Base-by-base conservation (phyloP, 1,140 invertebrate species). In the Drosophila ogumai region DNA sequence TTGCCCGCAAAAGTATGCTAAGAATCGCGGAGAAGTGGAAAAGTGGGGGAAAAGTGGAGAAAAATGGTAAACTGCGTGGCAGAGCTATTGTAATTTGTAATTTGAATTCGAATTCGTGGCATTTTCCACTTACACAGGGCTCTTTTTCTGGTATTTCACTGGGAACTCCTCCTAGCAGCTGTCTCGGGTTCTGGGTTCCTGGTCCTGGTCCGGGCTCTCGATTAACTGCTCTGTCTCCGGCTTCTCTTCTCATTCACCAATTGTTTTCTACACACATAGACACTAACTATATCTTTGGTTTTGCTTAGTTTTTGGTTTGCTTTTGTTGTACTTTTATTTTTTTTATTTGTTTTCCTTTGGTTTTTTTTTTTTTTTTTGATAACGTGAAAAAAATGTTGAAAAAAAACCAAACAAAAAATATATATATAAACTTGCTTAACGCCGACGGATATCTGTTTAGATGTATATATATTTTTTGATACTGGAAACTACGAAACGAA, bases 391-490 rank as follows among this genome's bases (percentile, higher is more conserved):
- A 64, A 60, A 60, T 13, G 55, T 56, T 49, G 10, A 65, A 74
- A 79, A 81, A 81, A 76, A 67, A 31, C 1, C 10, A 2, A 32
- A 68, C 61, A 82, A 79, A 82, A 79, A 61, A 49, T 32, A 12
- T 8, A 9, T 17, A n/a, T 31, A n/a, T 8, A 28, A n/a, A 8
- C 4, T 49, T 31, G 12, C 56, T 25, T 47, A 66, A 49, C 22
- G 80, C 80, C 80, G 80, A 82, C 80, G 80, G 80, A 61, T 64
- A 34, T 75, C 77, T 32, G 13, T 28, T 28, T 28, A 6, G 25
- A 28, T 28, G 25, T 19, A 52, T 54, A 32, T 40, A n/a, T 7
- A 8, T 31, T 44, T 31, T 44, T 54, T n/a, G 17, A 17, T 17
- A 47, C 13, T 7, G 44, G 6, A 8, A 56, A 56, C 34, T 54